Base-by-base conservation (phyloP, 23 tunicate species). In the Botrylloides violaceus region DNA sequence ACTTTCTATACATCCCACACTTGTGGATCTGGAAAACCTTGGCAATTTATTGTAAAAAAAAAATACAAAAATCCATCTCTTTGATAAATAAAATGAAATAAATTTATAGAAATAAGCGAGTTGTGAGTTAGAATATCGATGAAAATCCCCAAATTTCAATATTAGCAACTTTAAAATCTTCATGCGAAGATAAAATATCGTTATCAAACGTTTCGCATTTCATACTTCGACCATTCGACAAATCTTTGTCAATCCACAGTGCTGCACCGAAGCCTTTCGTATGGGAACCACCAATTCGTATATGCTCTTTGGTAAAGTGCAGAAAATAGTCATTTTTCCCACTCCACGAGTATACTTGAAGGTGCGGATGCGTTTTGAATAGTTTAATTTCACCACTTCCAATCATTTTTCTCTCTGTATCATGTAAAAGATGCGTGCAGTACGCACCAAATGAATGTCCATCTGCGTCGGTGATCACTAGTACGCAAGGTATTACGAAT, bases 81-180 rank as follows among this genome's bases (percentile, higher is more conserved):
- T n/a, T n/a, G n/a, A n/a, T n/a, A n/a, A n/a, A n/a, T n/a, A n/a
- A n/a, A n/a, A n/a, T n/a, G n/a, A n/a, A n/a, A n/a, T n/a, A n/a
- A n/a, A n/a, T n/a, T n/a, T n/a, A n/a, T n/a, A n/a, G n/a, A n/a
- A n/a, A n/a, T n/a, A n/a, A n/a, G n/a, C n/a, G n/a, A n/a, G n/a
- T n/a, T n/a, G n/a, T n/a, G n/a, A n/a, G n/a, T n/a, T n/a, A n/a
- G n/a, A n/a, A n/a, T n/a, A n/a, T n/a, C n/a, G n/a, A n/a, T n/a
- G n/a, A n/a, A n/a, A 64, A 64, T 0, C 37, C 37, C 74, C 74
- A 68, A 55, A 68, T n/a, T 43, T 68, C 74, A n/a, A 68, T 56
- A 19, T 37, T 56, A 0, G 56, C 25, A 0, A 68, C 37, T 23
- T 21, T 19, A 68, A 68, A 68, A 43, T 68, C 58, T 37, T 68